These are phyloP conservation scores for Paramuricea clavata DNA, from an alignment of 92 coral and sea anemone species.

Conservation along the genomic window DNA sequence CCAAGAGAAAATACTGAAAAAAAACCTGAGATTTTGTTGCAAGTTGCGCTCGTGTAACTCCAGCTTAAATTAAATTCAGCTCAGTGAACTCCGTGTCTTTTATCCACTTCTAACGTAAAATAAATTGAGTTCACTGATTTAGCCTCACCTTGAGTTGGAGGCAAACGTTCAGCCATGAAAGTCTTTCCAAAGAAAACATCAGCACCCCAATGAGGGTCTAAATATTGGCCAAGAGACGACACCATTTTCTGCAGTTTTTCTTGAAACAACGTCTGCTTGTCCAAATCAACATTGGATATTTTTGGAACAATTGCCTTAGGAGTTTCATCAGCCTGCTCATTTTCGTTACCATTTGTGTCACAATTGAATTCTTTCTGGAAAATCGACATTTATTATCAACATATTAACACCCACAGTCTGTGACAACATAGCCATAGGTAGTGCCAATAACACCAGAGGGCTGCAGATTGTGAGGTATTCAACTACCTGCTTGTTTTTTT, in stretches of 20 bases:
- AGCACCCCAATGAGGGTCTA: conserved; percentile 76
- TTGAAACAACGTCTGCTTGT: conserved; percentile 69
- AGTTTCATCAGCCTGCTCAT: not conserved
- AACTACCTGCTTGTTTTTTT: no score
- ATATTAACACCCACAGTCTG: no score
- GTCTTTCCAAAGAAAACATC: conserved; percentile 72
- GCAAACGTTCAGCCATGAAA: conserved; percentile 79
- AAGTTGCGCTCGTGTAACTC: no score
- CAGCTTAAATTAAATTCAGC: no score
- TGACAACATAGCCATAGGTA: no score
- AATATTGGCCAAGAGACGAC: conserved; percentile 58
- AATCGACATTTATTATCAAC: conserved; percentile 8
- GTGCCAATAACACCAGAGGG: not conserved
- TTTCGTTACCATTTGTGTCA: not conserved
- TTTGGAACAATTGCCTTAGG: conserved; percentile 27
- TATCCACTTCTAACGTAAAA: no score
- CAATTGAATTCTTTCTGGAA: not conserved
- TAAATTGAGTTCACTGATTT: no score
- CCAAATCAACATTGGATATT: conserved; percentile 3
- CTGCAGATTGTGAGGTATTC: no score
- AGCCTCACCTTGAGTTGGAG: conserved; percentile 54
- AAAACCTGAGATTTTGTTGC: no score
- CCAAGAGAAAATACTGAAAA: no score
- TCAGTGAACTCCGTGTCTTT: no score
- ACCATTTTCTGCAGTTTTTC: conserved; percentile 53